A percentile compares a stretch with the other conserved stretches of the same genome.
These are phyloP conservation scores for Tribolium freemani DNA, from an alignment of 2,888 invertebrate genomes.

Conservation along the genomic window DNA sequence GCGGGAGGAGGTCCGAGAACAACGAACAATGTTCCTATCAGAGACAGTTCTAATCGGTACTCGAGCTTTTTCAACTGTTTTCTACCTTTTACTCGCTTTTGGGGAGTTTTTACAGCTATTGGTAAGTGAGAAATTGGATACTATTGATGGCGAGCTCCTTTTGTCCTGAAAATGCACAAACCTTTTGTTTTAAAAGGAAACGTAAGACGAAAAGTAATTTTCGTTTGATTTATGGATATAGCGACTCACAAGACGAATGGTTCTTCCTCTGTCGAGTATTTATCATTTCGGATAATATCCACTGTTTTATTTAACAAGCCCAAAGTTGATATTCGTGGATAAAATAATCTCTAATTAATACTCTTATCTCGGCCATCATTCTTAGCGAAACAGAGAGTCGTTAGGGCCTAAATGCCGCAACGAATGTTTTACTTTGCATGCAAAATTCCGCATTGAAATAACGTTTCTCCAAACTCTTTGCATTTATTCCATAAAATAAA, in stretches of 20 bases:
- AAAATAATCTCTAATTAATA: slow-evolving; percentile 16
- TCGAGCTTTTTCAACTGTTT: slow-evolving; percentile 53
- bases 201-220: slow-evolving; percentile 27
- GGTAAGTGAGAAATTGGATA: slow-evolving; percentile 51
- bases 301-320: slow-evolving; percentile 23
- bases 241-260: slow-evolving; percentile 23
- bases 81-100: slow-evolving; percentile 54
- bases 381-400: not conserved
- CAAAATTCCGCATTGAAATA: not conserved
- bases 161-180: slow-evolving; percentile 28
- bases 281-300: slow-evolving; percentile 32
- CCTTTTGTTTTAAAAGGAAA: slow-evolving; percentile 24
- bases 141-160: slow-evolving; percentile 25
- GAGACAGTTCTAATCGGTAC: slow-evolving; percentile 42
- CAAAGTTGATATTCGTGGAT: slow-evolving; percentile 5
- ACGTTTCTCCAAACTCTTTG: not conserved
- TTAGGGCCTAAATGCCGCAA: not conserved
- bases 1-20: slow-evolving; percentile 37
- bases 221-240: slow-evolving; percentile 32
- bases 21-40: slow-evolving; percentile 44
- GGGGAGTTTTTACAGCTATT: slow-evolving; percentile 55
- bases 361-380: slow-evolving; percentile 7
- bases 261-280: slow-evolving; percentile 18
- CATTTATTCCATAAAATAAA: slow-evolving; percentile 18
- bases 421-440: not conserved